Conservation (phyloP, 2,888 invertebrate species). For the Ditula angustiorana region DNA sequence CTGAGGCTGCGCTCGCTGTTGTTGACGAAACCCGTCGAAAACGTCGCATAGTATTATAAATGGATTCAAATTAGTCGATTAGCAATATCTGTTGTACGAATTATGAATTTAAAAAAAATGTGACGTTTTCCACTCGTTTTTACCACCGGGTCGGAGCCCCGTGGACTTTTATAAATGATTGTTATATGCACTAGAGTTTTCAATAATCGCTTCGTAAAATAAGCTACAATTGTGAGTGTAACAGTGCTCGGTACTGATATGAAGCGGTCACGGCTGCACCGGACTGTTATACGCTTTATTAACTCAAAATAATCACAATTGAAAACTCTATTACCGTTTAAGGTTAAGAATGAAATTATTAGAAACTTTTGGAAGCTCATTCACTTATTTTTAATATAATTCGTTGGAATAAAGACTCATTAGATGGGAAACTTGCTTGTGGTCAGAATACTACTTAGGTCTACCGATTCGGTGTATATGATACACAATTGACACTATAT, state of each 20-base stretch:
- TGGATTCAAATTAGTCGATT: slow-evolving; percentile 21
- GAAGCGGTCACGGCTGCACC: background rate
- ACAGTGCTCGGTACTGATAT: slow-evolving; percentile 21
- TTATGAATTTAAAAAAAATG: background rate
- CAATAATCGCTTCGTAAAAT: slow-evolving; percentile 46
- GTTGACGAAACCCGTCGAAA: slow-evolving; percentile 43
- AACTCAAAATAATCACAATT: slow-evolving; percentile 18
- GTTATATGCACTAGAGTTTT: slow-evolving; percentile 58
- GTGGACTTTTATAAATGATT: slow-evolving; percentile 28
- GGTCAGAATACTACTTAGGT: background rate
- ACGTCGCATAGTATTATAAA: slow-evolving; percentile 14
- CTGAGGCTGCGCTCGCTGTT: slow-evolving; percentile 56
- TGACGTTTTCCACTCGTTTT: slow-evolving; percentile 51
- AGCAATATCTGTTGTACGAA: slow-evolving; percentile 9
- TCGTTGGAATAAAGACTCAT: background rate
- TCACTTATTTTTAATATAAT: slow-evolving; percentile 53
- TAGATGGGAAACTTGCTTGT: background rate
- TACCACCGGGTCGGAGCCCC: slow-evolving; percentile 39
- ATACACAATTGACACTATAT: background rate
- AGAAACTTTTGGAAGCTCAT: slow-evolving; percentile 55
- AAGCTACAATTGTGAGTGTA: slow-evolving; percentile 34
- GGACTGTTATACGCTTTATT: slow-evolving; percentile 23
- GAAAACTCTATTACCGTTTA: slow-evolving; percentile 47
- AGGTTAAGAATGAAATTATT: slow-evolving; percentile 64
- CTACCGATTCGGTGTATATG: background rate